Evolutionary conservation across 2,113 vertebrate species (phyloP).

Genomic region (Ameiurus melas): DNA sequence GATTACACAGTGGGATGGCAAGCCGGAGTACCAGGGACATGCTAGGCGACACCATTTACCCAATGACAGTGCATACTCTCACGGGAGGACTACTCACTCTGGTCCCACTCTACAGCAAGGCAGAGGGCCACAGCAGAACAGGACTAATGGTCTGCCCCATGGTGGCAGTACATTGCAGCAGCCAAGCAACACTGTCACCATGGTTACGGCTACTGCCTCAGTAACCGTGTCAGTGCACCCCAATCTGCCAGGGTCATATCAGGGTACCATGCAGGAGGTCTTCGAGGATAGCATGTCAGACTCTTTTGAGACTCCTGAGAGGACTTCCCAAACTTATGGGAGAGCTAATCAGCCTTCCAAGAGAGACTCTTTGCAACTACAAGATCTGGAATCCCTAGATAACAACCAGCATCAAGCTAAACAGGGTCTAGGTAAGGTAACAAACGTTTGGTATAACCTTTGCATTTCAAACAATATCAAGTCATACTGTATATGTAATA

Average conservation of each 20-base stretch:
- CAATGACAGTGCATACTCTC: constrained; percentile 67
- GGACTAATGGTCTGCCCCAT: constrained; percentile 75
- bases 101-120: constrained; percentile 63
- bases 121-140: constrained; percentile 73
- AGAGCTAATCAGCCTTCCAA: constrained; percentile 69
- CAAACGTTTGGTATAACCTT: background rate
- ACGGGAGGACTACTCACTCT: constrained; percentile 68
- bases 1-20: constrained; percentile 72
- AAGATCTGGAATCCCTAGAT: constrained; percentile 75
- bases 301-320: constrained; percentile 72
- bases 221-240: constrained; percentile 92
- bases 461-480: background rate
- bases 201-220: constrained; percentile 88
- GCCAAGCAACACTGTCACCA: constrained; percentile 76
- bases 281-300: constrained; percentile 76
- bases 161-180: constrained; percentile 63
- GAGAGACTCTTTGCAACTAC: constrained; percentile 78
- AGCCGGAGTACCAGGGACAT: constrained; percentile 61
- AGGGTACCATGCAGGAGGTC: constrained; percentile 80
- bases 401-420: constrained; percentile 61
- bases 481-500: background rate
- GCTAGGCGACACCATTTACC: constrained; percentile 64
- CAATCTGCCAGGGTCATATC: constrained; percentile 82
- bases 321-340: constrained; percentile 63
- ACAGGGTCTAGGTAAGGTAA: constrained; percentile 69